phyloP scores from a whole-genome alignment of 1,140 invertebrate genomes.

The Hylaeus anthracinus region DNA sequence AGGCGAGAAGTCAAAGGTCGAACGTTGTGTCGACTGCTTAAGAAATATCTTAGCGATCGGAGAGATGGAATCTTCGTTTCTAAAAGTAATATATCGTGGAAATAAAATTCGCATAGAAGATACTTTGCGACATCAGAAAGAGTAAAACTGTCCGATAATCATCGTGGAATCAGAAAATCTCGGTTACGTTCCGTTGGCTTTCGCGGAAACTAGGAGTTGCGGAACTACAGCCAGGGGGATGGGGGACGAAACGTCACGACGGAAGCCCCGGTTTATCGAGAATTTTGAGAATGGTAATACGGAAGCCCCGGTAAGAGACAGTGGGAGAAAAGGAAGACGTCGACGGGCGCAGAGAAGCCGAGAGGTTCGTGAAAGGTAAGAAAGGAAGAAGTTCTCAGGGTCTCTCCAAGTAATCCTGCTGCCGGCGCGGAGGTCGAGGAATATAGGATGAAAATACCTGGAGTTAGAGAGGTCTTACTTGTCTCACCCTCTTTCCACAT shows the following conservation, averaged over 20 bases:
- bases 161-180: not conserved
- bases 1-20: too few species aligned
- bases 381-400: slow-evolving; percentile 76
- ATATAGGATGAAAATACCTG: slow-evolving; percentile 81
- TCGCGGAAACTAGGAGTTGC: slow-evolving; percentile 26
- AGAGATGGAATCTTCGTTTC: too few species aligned
- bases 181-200: slow-evolving; percentile 34
- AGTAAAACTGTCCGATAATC: not conserved
- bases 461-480: slow-evolving; percentile 79
- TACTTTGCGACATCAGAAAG: too few species aligned
- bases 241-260: slow-evolving; percentile 40
- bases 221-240: slow-evolving; percentile 1
- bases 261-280: slow-evolving; percentile 66
- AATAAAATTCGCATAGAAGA: too few species aligned
- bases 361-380: slow-evolving; percentile 56
- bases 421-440: slow-evolving; percentile 69
- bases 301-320: slow-evolving; percentile 9
- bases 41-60: too few species aligned
- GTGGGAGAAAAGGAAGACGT: slow-evolving; percentile 36
- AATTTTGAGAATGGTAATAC: slow-evolving; percentile 69
- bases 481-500: slow-evolving; percentile 42
- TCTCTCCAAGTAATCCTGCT: slow-evolving; percentile 78
- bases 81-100: too few species aligned
- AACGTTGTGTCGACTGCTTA: too few species aligned
- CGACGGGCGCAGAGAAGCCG: slow-evolving; percentile 34